These are phyloP conservation scores for Calvadosia cruxmelitensis DNA, from an alignment of 30 jellyfish, hydroid and myxozoan genomes.

Conservation along the genomic window DNA sequence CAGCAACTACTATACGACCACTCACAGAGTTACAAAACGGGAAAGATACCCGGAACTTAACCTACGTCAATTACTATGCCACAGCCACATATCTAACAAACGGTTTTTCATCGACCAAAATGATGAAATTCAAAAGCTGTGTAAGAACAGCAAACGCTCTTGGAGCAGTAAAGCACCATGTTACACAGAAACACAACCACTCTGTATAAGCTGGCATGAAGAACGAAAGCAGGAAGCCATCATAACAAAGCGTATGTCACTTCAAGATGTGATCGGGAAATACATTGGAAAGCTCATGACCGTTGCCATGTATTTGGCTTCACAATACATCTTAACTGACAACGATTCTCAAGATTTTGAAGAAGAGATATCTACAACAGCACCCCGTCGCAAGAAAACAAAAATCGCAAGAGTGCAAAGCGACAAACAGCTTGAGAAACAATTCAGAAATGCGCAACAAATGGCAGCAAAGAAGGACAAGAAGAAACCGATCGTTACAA, in stretches of 20 bases:
- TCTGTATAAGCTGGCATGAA: neutral
- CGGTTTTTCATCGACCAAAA: too few relatives aligned
- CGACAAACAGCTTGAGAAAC: too few relatives aligned
- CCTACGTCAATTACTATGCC: neutral
- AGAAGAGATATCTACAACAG: too few relatives aligned
- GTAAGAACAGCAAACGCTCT: neutral
- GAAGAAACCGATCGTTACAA: neutral
- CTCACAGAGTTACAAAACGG: neutral
- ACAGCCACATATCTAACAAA: neutral
- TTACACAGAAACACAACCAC: neutral
- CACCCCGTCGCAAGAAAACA: too few relatives aligned
- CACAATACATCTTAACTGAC: neutral
- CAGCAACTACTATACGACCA: too few relatives aligned
- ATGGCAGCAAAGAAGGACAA: neutral
- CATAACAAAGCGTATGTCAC: neutral
- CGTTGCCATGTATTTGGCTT: neutral
- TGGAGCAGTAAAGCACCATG: neutral
- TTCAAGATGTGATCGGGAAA: neutral
- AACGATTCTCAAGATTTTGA: too few relatives aligned
- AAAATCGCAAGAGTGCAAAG: too few relatives aligned
- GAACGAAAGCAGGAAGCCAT: neutral
- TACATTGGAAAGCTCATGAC: neutral
- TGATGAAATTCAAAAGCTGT: neutral
- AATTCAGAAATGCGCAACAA: neutral
- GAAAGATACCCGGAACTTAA: neutral